These are phyloP conservation scores for Catagonus wagneri DNA, from an alignment of 2,113 vertebrate species.

Conservation along the genomic window DNA sequence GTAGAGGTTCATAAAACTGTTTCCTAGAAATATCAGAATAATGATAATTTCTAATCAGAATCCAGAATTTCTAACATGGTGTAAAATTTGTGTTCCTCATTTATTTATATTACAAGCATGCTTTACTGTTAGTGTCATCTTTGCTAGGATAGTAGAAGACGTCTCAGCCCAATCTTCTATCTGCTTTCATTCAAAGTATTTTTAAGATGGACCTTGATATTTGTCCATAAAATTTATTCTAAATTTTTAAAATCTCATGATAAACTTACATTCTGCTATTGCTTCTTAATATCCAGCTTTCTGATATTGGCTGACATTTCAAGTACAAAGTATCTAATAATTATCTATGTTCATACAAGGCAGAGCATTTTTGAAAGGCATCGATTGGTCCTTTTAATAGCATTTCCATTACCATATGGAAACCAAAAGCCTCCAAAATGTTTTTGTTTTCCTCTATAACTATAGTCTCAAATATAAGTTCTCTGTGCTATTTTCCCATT, in stretches of 20 bases:
- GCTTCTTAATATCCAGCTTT: not conserved
- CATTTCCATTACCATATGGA: not conserved
- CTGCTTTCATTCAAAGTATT: not conserved
- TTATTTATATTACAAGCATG: not conserved
- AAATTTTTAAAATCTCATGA: not conserved
- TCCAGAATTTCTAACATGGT: not conserved
- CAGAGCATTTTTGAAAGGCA: not conserved
- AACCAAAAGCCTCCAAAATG: not conserved
- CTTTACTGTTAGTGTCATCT: not conserved
- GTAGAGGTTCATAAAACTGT: not conserved
- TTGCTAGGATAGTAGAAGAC: not conserved
- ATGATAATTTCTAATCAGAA: conserved; percentile 15
- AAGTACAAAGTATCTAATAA: not conserved
- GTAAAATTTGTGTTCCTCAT: not conserved
- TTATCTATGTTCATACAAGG: not conserved
- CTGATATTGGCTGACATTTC: not conserved
- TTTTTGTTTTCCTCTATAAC: not conserved
- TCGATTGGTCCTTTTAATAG: not conserved
- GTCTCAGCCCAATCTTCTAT: not conserved
- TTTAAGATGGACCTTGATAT: not conserved
- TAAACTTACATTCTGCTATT: not conserved
- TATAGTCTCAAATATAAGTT: not conserved
- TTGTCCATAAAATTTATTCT: not conserved
- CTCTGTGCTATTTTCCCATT: not conserved
- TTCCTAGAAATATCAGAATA: not conserved